Evolutionary conservation across 2,888 invertebrate genomes (phyloP).

Genomic region (Luffia ferchaultella): DNA sequence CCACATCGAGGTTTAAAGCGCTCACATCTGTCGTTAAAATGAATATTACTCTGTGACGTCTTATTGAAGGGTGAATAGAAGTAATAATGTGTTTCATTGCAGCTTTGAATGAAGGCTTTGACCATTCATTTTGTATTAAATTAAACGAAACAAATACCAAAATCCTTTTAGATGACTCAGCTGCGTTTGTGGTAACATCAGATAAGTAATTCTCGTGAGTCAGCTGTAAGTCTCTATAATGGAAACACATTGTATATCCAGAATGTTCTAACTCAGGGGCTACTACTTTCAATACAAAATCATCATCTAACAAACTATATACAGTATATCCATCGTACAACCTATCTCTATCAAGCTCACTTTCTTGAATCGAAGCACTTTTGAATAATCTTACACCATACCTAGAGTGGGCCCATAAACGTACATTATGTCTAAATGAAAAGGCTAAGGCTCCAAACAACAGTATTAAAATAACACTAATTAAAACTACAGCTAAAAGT

Average conservation of each 20-base stretch:
- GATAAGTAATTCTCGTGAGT: slow-evolving; percentile 68
- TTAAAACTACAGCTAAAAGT: slow-evolving; percentile 76
- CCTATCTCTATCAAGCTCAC: slow-evolving; percentile 70
- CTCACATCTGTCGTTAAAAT: slow-evolving; percentile 72
- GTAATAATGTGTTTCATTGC: slow-evolving; percentile 77
- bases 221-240: slow-evolving; percentile 70
- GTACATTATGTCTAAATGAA: slow-evolving; percentile 80
- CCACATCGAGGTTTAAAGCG: slow-evolving; percentile 76
- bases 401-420: slow-evolving; percentile 81
- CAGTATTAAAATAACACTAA: slow-evolving; percentile 75
- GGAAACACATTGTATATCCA: slow-evolving; percentile 71
- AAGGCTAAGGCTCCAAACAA: slow-evolving; percentile 76
- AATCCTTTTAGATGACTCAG: slow-evolving; percentile 73
- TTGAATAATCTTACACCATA: slow-evolving; percentile 82
- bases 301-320: slow-evolving; percentile 84
- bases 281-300: slow-evolving; percentile 72
- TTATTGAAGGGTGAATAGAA: slow-evolving; percentile 71
- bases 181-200: slow-evolving; percentile 69
- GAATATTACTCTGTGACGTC: slow-evolving; percentile 66
- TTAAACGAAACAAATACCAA: slow-evolving; percentile 82
- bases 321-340: slow-evolving; percentile 89
- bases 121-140: slow-evolving; percentile 86
- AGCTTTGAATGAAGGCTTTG: slow-evolving; percentile 79
- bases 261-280: slow-evolving; percentile 79
- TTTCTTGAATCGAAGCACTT: slow-evolving; percentile 63